Conservation (phyloP, 1,140 invertebrate species). For the Mercenaria mercenaria region DNA sequence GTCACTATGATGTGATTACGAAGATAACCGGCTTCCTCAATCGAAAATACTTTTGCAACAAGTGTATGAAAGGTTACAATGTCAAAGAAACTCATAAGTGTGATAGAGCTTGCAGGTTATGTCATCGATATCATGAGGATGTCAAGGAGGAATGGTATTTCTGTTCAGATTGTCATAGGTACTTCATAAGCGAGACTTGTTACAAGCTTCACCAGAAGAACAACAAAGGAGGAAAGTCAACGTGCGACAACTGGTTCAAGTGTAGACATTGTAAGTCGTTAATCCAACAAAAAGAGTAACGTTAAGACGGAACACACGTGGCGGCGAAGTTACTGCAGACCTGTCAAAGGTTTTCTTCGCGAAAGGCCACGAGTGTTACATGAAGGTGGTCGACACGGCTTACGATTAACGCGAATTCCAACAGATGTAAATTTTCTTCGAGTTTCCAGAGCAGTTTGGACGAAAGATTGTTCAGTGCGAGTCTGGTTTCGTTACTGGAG, state of each 20-base stretch:
- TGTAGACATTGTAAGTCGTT: neutral
- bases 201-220: neutral
- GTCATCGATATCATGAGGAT: neutral
- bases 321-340: neutral
- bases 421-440: neutral
- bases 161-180: neutral
- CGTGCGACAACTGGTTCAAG: neutral
- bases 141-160: neutral
- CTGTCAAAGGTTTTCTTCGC: constrained; percentile 1
- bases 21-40: neutral
- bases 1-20: constrained; percentile 34
- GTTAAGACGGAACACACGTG: constrained; percentile 3
- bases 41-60: neutral
- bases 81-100: constrained; percentile 3
- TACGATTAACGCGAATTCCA: neutral
- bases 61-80: constrained; percentile 42
- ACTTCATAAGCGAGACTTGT: neutral
- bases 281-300: neutral
- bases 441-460: constrained; percentile 23
- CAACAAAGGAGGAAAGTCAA: neutral
- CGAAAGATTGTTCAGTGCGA: neutral
- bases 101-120: neutral
- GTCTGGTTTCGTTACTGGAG: neutral
- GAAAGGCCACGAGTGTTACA: constrained; percentile 16
- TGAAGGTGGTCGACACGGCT: constrained; percentile 6